Conservation (phyloP, 2,888 invertebrate species). For the Entomobrya multifasciata region DNA sequence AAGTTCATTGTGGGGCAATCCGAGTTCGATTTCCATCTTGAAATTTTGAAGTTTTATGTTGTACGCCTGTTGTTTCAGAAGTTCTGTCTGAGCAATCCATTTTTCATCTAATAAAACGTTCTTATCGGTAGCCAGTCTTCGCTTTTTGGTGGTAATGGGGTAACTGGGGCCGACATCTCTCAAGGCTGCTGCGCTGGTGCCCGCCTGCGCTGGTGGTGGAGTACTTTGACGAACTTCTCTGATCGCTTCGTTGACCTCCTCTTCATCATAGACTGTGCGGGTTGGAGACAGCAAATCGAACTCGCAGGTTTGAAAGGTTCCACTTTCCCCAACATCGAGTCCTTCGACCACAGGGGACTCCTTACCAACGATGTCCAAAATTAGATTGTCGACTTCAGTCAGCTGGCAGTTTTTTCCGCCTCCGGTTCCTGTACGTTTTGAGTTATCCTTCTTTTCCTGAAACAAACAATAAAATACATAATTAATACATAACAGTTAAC, state of each 20-base stretch:
- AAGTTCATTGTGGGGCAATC: background rate
- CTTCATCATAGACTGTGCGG: too few species aligned
- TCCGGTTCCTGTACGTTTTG: background rate
- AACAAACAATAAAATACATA: too few species aligned
- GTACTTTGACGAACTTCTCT: too few species aligned
- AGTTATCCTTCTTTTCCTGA: slow-evolving; percentile 25
- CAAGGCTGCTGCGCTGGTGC: too few species aligned
- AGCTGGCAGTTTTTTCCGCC: background rate
- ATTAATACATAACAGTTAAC: too few species aligned
- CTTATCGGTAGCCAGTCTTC: background rate
- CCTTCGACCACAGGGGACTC: slow-evolving; percentile 16
- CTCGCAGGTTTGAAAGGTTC: too few species aligned
- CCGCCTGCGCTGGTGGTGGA: too few species aligned
- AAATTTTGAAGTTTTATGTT: background rate
- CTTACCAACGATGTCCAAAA: slow-evolving; percentile 15
- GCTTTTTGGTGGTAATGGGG: background rate
- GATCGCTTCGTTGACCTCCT: too few species aligned
- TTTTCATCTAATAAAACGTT: background rate
- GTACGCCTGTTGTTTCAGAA: background rate
- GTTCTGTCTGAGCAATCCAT: background rate
- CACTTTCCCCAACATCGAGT: background rate
- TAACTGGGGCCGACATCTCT: too few species aligned
- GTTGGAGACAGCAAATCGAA: too few species aligned
- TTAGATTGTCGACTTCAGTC: background rate
- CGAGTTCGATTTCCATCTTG: background rate